These are phyloP conservation scores for Crotalus horridus DNA, from an alignment of 2,113 vertebrate genomes.

Conservation along the genomic window DNA sequence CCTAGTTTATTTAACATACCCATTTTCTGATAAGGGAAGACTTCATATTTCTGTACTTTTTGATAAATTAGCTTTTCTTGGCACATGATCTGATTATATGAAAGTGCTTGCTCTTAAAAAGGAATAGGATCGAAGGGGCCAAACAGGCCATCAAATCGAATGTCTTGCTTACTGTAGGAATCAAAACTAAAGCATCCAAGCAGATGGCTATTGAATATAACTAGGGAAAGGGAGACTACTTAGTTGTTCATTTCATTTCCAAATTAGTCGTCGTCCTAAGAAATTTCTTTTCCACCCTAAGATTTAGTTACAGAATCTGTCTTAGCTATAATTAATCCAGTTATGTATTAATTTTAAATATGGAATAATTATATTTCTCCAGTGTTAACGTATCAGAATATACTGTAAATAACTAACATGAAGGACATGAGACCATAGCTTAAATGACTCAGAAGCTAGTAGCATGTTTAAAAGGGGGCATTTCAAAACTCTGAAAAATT, in stretches of 20 bases:
- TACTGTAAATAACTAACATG: not conserved
- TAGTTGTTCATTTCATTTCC: not conserved
- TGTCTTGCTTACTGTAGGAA: not conserved
- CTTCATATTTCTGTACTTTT: not conserved
- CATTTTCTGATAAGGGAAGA: not conserved
- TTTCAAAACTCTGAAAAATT: not conserved
- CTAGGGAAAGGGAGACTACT: not conserved
- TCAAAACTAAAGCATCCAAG: not conserved
- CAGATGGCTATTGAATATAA: not conserved
- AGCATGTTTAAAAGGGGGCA: not conserved
- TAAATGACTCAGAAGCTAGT: not conserved
- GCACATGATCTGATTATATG: not conserved
- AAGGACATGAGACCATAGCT: not conserved
- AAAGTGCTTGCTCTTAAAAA: not conserved
- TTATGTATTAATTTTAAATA: not conserved
- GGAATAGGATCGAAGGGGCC: not conserved
- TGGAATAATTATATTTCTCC: not conserved
- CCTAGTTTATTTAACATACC: not conserved
- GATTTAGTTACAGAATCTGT: not conserved
- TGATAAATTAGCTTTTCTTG: not conserved
- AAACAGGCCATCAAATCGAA: not conserved
- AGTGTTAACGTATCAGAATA: not conserved
- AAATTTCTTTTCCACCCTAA: not conserved
- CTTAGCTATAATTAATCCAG: not conserved
- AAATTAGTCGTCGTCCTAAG: not conserved